Percentiles rank a stretch among this genome's conserved stretches.
These are phyloP conservation scores for Cremastinae sp. DNA, from an alignment of 2,888 invertebrate species.

Conservation along the genomic window DNA sequence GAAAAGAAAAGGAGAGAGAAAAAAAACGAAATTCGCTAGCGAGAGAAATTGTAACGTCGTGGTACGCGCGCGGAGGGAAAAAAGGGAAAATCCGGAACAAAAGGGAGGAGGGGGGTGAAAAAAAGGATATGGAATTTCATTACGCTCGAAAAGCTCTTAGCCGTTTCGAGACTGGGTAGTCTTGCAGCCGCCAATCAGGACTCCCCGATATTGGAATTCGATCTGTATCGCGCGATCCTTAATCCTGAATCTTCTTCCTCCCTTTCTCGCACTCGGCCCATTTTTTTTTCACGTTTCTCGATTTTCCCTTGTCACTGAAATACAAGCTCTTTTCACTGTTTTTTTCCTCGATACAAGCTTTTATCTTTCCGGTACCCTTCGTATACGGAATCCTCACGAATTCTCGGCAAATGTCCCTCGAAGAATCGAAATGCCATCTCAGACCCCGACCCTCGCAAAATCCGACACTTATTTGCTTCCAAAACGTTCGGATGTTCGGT, in stretches of 20 bases:
- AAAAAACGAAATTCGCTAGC: slow-evolving; percentile 27
- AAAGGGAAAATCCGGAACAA: too few relatives aligned
- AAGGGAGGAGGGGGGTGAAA: slow-evolving; percentile 48
- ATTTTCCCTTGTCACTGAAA: slow-evolving; percentile 33
- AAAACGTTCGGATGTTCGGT: background rate
- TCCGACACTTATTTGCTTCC: slow-evolving; percentile 51
- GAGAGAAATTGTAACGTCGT: slow-evolving; percentile 29
- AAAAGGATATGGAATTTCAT: slow-evolving; percentile 71
- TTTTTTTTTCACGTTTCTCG: slow-evolving; percentile 37
- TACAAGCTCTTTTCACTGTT: slow-evolving; percentile 47
- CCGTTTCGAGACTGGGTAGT: slow-evolving; percentile 50
- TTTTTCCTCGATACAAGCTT: slow-evolving; percentile 48
- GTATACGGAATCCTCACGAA: slow-evolving; percentile 16
- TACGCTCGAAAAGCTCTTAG: slow-evolving; percentile 62
- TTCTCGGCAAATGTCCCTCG: slow-evolving; percentile 46
- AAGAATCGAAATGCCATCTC: slow-evolving; percentile 21
- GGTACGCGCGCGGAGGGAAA: too few relatives aligned
- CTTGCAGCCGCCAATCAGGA: slow-evolving; percentile 67
- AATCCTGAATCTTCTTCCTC: slow-evolving; percentile 64
- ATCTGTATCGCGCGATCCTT: slow-evolving; percentile 68
- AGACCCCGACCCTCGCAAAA: slow-evolving; percentile 4
- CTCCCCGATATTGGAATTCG: slow-evolving; percentile 72
- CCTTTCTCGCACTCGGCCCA: slow-evolving; percentile 67
- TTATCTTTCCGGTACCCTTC: slow-evolving; percentile 38
- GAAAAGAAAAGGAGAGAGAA: slow-evolving; percentile 38